These are phyloP conservation scores for Megamerina dolium DNA, from an alignment of 2,888 invertebrate genomes.

Conservation along the genomic window DNA sequence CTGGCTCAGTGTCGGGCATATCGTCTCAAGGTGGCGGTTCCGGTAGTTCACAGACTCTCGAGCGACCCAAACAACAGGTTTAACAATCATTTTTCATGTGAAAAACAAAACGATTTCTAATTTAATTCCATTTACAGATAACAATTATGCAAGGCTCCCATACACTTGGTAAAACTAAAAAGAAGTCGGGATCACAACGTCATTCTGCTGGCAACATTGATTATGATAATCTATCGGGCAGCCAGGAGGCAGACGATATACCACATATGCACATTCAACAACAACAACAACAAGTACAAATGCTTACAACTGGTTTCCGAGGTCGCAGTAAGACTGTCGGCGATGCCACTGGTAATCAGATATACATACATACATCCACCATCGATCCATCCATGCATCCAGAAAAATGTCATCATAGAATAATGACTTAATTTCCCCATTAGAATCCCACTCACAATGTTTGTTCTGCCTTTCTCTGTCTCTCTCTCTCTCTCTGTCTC, in stretches of 20 bases:
- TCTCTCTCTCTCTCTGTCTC: slow-evolving; percentile 4
- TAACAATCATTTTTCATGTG: no score
- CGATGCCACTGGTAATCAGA: slow-evolving; percentile 69
- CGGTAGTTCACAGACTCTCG: slow-evolving; percentile 56
- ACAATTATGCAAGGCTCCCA: slow-evolving; percentile 71
- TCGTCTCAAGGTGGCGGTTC: slow-evolving; percentile 49
- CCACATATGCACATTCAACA: slow-evolving; percentile 40
- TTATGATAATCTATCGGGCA: slow-evolving; percentile 70
- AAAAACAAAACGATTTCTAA: no score
- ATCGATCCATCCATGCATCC: not conserved
- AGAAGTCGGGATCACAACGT: slow-evolving; percentile 67
- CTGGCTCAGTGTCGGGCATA: slow-evolving; percentile 48
- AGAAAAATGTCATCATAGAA: not conserved
- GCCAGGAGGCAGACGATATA: slow-evolving; percentile 67
- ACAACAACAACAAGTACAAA: slow-evolving; percentile 27
- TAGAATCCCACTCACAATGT: no score
- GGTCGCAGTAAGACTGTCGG: slow-evolving; percentile 88
- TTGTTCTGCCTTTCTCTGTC: slow-evolving; percentile 4
- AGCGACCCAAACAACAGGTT: slow-evolving; percentile 61
- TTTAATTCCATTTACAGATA: slow-evolving; percentile 45
- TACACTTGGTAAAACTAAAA: slow-evolving; percentile 76
- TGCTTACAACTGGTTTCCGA: slow-evolving; percentile 57
- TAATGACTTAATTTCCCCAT: no score
- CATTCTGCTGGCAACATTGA: slow-evolving; percentile 82
- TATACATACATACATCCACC: not conserved